A percentile compares a stretch with the other conserved stretches of the same genome.
Conservation (phyloP, 1,140 invertebrate genomes). For the Camponotus pennsylvanicus region DNA sequence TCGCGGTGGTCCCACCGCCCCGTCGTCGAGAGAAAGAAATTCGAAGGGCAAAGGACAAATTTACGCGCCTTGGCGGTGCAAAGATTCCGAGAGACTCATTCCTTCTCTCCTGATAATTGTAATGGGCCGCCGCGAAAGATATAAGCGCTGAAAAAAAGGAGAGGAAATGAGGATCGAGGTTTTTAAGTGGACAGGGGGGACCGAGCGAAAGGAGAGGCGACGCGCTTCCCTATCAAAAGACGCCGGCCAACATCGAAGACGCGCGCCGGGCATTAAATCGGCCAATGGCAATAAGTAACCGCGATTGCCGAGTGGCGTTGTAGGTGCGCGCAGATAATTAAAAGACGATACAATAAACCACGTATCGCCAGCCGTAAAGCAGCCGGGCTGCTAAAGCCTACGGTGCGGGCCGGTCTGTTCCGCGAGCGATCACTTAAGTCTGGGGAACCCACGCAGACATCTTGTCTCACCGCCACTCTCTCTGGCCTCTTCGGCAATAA, state of each 20-base stretch:
- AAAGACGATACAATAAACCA: conserved; percentile 87
- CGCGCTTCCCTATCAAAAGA: conserved; percentile 78
- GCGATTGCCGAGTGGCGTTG: conserved; percentile 83
- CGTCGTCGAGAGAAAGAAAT: background rate
- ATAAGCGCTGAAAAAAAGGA: conserved; percentile 59
- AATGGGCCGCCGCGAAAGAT: conserved; percentile 74
- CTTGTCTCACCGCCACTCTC: conserved; percentile 77
- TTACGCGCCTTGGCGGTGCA: background rate
- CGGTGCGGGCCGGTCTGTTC: conserved; percentile 75
- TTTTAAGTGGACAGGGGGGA: conserved; percentile 27
- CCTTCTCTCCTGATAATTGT: conserved; percentile 77
- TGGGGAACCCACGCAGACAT: conserved; percentile 83
- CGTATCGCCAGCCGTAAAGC: conserved; percentile 86
- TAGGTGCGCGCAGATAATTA: conserved; percentile 86
- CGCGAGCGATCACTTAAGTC: conserved; percentile 80
- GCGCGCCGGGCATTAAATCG: conserved; percentile 79
- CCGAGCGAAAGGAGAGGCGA: conserved; percentile 8
- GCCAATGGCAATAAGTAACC: conserved; percentile 83
- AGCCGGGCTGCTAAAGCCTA: conserved; percentile 67
- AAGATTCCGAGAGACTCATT: conserved; percentile 7
- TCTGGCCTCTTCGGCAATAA: conserved; percentile 76
- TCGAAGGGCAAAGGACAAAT: background rate
- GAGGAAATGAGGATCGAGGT: conserved; percentile 1
- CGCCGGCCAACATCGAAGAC: conserved; percentile 72
- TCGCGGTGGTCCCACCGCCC: background rate